A percentile compares a stretch with the other conserved stretches of the same genome.
phyloP scores from a whole-genome alignment of 2,113 vertebrate genomes.

The Apodemus sylvaticus region DNA sequence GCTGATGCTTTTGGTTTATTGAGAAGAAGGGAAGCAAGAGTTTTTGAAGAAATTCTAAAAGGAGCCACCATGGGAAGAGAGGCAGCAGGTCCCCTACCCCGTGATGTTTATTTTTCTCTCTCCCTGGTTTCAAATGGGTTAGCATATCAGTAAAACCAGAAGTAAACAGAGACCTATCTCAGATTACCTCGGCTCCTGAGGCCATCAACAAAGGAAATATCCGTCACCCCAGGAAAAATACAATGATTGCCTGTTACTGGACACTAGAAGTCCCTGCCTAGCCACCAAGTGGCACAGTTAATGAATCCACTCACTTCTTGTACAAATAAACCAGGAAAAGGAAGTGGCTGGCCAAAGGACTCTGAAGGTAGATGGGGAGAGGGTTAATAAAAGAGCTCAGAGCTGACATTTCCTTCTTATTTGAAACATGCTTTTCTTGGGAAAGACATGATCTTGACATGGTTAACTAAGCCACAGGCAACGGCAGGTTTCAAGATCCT shows the following conservation, averaged over 20 bases:
- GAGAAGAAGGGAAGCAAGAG: neutral
- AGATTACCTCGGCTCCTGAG: constrained; percentile 85
- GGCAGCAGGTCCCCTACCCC: constrained; percentile 82
- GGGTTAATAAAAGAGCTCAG: constrained; percentile 80
- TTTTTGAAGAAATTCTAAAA: constrained; percentile 50
- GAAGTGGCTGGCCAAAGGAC: constrained; percentile 90
- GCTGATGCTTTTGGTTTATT: neutral
- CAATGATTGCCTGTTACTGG: constrained; percentile 85
- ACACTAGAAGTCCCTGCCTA: constrained; percentile 85
- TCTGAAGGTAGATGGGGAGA: constrained; percentile 65
- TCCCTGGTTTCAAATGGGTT: constrained; percentile 82
- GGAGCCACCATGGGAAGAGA: constrained; percentile 39
- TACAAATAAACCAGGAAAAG: constrained; percentile 95
- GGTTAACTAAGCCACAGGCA: constrained; percentile 69
- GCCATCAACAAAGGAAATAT: constrained; percentile 86
- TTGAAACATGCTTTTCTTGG: constrained; percentile 80
- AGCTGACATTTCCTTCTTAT: constrained; percentile 84
- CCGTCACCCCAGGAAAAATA: constrained; percentile 85
- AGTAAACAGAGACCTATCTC: constrained; percentile 83
- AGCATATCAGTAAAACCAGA: constrained; percentile 83
- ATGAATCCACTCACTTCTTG: constrained; percentile 92
- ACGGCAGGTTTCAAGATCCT: constrained; percentile 66
- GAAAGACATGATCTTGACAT: constrained; percentile 75
- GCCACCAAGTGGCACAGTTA: constrained; percentile 85
- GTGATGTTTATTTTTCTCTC: constrained; percentile 85